Percentiles rank a stretch among this genome's conserved stretches.
Conservation (phyloP, 2,888 invertebrate species). For the Diabrotica balteata region DNA sequence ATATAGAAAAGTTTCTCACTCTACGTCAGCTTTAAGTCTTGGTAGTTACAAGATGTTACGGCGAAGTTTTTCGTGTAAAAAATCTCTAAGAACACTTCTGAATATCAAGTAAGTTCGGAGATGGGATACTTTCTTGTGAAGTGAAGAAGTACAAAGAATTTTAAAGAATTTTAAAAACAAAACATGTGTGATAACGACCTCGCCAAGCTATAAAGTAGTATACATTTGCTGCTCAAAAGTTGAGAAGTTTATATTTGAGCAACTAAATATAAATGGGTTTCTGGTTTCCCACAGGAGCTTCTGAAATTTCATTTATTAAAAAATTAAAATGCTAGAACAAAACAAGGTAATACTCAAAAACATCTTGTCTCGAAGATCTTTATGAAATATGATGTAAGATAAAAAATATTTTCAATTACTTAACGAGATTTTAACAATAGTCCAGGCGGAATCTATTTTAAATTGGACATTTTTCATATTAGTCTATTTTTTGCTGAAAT, state of each 20-base stretch:
- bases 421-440: no score
- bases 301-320: no score
- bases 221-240: constrained; percentile 9
- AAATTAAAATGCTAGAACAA: no score
- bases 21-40: constrained; percentile 27
- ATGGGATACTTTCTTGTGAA: constrained; percentile 32
- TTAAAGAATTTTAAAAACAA: constrained; percentile 36
- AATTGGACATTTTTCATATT: no score
- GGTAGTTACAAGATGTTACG: constrained; percentile 51
- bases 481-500: no score
- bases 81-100: constrained; percentile 49
- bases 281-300: not conserved
- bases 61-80: constrained; percentile 50
- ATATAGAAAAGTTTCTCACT: constrained; percentile 4
- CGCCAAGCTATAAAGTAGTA: constrained; percentile 13
- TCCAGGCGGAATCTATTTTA: no score
- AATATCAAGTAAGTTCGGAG: constrained; percentile 46
- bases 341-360: no score
- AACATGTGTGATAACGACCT: constrained; percentile 35
- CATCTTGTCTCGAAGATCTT: no score
- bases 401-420: no score
- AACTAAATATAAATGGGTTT: constrained; percentile 12
- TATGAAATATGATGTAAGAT: no score
- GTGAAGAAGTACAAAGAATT: constrained; percentile 34
- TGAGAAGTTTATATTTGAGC: constrained; percentile 1